Percentiles rank a stretch among this genome's conserved stretches.
These are phyloP conservation scores for Syrista parreyssii DNA, from an alignment of 2,888 invertebrate species.

Conservation along the genomic window DNA sequence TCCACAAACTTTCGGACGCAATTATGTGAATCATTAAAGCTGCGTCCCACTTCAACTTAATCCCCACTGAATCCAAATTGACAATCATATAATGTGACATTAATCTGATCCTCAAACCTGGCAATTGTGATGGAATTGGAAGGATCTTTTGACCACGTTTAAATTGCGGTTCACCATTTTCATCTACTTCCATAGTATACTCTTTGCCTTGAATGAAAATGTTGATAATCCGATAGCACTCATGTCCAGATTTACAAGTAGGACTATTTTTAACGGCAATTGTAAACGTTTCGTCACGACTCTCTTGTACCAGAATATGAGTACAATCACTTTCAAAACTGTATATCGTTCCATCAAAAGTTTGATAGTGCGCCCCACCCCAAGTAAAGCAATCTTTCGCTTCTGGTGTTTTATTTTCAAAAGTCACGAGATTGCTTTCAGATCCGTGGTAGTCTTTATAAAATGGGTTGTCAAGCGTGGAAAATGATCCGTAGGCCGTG, in stretches of 20 bases:
- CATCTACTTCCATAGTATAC: slow-evolving; percentile 68
- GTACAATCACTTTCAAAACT: slow-evolving; percentile 83
- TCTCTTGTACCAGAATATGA: slow-evolving; percentile 79
- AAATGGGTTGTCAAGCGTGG: too few species aligned
- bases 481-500: too few species aligned
- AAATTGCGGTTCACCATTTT: slow-evolving; percentile 34
- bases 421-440: slow-evolving; percentile 22
- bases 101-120: slow-evolving; percentile 80
- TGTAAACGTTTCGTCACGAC: slow-evolving; percentile 77
- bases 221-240: slow-evolving; percentile 69
- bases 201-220: slow-evolving; percentile 79
- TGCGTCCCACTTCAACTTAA: slow-evolving; percentile 81
- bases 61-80: slow-evolving; percentile 75
- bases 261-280: slow-evolving; percentile 71
- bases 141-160: slow-evolving; percentile 60
- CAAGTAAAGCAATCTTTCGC: slow-evolving; percentile 82
- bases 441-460: too few species aligned
- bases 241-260: slow-evolving; percentile 67
- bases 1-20: slow-evolving; percentile 78
- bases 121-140: slow-evolving; percentile 78
- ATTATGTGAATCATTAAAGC: slow-evolving; percentile 72
- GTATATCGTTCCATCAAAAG: slow-evolving; percentile 83
- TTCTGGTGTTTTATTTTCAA: slow-evolving; percentile 66
- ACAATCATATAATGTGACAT: slow-evolving; percentile 78
- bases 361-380: slow-evolving; percentile 85